A percentile compares a stretch with the other conserved stretches of the same genome.
These are phyloP conservation scores for Cheilosia vernalis DNA, from an alignment of 2,888 invertebrate species.

Conservation along the genomic window DNA sequence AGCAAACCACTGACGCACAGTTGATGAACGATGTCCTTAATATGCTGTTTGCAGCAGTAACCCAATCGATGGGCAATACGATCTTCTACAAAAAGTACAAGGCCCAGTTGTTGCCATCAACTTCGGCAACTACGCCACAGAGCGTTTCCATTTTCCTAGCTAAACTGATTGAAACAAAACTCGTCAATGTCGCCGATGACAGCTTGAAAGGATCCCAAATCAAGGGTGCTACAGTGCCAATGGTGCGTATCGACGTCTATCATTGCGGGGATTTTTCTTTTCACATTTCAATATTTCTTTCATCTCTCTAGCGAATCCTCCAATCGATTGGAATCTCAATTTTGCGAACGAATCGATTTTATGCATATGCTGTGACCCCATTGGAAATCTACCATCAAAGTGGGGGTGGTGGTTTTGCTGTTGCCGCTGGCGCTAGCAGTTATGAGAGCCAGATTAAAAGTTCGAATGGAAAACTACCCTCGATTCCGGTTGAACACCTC, in stretches of 20 bases:
- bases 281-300: constrained; percentile 49
- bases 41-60: constrained; percentile 78
- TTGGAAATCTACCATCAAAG: constrained; percentile 80
- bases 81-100: constrained; percentile 81
- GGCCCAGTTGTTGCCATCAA: constrained; percentile 68
- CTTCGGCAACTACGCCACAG: constrained; percentile 15
- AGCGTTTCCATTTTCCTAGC: constrained; percentile 80
- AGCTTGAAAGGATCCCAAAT: constrained; percentile 55
- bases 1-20: constrained; percentile 43
- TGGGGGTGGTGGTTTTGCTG: constrained; percentile 42
- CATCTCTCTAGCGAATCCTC: constrained; percentile 78
- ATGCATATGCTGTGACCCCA: constrained; percentile 83
- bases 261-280: constrained; percentile 36
- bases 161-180: constrained; percentile 83
- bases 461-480: constrained; percentile 81
- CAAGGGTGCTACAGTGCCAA: constrained; percentile 60
- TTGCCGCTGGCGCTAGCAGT: constrained; percentile 35
- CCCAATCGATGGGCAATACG: constrained; percentile 82
- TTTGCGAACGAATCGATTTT: constrained; percentile 82
- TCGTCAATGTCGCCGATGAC: constrained; percentile 77
- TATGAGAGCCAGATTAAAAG: constrained; percentile 72
- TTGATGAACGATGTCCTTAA: constrained; percentile 79
- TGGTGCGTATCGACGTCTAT: constrained; percentile 56
- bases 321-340: constrained; percentile 82
- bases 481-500: constrained; percentile 83